These are phyloP conservation scores for Idaea straminata DNA, from an alignment of 2,888 invertebrate species.

Conservation along the genomic window DNA sequence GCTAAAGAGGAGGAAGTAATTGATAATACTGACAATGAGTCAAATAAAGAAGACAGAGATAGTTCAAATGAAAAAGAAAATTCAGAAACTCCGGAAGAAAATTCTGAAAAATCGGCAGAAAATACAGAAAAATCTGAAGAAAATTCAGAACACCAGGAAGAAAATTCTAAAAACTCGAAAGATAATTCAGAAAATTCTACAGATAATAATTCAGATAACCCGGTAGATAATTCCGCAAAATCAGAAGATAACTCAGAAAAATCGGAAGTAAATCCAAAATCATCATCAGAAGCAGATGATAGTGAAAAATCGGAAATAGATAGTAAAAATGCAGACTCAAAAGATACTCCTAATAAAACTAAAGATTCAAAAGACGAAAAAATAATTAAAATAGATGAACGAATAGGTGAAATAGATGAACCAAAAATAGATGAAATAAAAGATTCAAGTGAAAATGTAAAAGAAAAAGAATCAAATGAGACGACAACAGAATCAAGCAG, in stretches of 20 bases:
- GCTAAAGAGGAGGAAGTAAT: background rate
- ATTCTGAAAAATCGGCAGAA: background rate
- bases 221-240: slow-evolving; percentile 3
- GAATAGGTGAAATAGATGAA: background rate
- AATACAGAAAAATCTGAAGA: slow-evolving; percentile 2
- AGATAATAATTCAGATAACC: slow-evolving; percentile 5
- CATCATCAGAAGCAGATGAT: background rate
- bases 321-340: slow-evolving; percentile 1
- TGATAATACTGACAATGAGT: background rate
- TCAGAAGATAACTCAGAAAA: slow-evolving; percentile 3
- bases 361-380: background rate
- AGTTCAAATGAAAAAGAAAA: slow-evolving; percentile 9
- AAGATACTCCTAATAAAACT: background rate
- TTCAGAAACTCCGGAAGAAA: slow-evolving; percentile 12
- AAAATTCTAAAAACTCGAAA: background rate
- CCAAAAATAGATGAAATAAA: background rate
- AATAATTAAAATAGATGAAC: background rate
- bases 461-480: background rate
- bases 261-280: background rate
- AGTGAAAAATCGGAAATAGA: background rate
- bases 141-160: slow-evolving; percentile 12
- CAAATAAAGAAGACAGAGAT: slow-evolving; percentile 1
- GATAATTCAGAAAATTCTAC: slow-evolving; percentile 8
- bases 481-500: background rate
- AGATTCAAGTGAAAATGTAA: background rate